Conservation (phyloP, 2,113 vertebrate genomes). For the Scortum barcoo region DNA sequence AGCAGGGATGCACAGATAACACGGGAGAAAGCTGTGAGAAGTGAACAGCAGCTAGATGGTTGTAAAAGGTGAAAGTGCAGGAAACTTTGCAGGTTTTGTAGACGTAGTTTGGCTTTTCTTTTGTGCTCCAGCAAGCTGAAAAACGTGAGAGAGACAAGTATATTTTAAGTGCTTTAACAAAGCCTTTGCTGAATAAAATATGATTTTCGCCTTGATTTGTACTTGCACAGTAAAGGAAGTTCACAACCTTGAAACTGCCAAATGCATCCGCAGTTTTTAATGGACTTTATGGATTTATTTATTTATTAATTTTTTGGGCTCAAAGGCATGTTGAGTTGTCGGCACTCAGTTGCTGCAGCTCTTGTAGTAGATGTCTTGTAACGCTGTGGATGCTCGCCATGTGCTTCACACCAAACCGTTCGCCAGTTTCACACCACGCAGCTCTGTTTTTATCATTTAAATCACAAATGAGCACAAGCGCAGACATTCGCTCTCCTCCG, state of each 20-base stretch:
- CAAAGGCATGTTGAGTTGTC: not conserved
- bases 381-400: not conserved
- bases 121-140: not conserved
- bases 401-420: not conserved
- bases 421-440: not conserved
- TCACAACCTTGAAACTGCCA: not conserved
- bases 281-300: too few species aligned
- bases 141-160: not conserved
- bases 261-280: not conserved
- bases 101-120: not conserved
- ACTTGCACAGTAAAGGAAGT: not conserved
- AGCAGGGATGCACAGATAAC: not conserved
- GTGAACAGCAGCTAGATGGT: not conserved
- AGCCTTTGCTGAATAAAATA: not conserved
- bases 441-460: too few species aligned
- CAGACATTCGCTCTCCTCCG: not conserved
- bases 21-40: not conserved
- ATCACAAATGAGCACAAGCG: too few species aligned
- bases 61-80: not conserved
- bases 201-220: not conserved
- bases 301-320: not conserved
- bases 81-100: not conserved
- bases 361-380: not conserved
- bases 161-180: not conserved
- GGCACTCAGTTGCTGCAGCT: not conserved